Conservation (phyloP, 2,113 vertebrate genomes). For the Madoqua kirkii region DNA sequence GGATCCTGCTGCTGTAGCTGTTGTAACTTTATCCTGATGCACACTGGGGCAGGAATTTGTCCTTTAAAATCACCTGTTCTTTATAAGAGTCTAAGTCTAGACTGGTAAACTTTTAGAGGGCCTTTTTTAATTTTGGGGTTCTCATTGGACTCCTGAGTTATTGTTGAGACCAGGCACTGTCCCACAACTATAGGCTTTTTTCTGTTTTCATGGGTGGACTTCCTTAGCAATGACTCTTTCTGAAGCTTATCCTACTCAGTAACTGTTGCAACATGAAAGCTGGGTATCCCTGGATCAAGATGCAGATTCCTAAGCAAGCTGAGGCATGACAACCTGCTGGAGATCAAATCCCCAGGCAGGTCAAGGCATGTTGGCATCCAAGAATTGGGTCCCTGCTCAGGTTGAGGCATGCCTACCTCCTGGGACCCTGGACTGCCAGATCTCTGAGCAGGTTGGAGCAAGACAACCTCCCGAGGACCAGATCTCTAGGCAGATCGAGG, state of each 20-base stretch:
- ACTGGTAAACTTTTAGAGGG: neutral
- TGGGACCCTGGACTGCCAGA: neutral
- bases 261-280: neutral
- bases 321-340: neutral
- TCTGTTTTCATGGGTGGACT: neutral
- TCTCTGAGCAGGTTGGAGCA: neutral
- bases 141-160: neutral
- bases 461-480: neutral
- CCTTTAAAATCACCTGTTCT: neutral
- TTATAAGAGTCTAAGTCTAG: neutral
- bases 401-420: neutral
- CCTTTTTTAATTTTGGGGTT: neutral
- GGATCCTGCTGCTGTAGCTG: neutral
- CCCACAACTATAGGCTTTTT: neutral
- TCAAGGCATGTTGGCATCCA: neutral
- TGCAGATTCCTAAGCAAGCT: neutral
- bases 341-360: neutral
- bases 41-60: neutral
- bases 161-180: fast-evolving
- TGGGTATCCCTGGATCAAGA: neutral
- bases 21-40: neutral
- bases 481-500: neutral
- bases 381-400: neutral
- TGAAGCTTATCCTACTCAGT: neutral
- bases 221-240: neutral